A percentile compares a stretch with the other conserved stretches of the same genome.
phyloP scores from a whole-genome alignment of 30 jellyfish, hydroid and myxozoan species.

The Aurelia aurita region DNA sequence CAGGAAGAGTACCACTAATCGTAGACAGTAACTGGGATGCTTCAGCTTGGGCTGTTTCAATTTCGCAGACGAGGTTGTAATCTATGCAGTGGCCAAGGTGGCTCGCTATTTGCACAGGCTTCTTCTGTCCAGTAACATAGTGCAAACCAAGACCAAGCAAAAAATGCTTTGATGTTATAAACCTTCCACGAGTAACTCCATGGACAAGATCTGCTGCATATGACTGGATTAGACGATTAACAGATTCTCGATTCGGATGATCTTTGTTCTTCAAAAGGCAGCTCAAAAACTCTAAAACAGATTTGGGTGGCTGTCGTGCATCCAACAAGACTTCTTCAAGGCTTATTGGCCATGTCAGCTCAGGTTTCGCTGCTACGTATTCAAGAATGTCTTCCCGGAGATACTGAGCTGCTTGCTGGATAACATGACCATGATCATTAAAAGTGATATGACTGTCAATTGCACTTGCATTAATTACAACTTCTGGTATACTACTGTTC shows the following conservation, averaged over 20 bases:
- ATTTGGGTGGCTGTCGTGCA: too few species aligned
- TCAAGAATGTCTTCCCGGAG: conserved; percentile 14
- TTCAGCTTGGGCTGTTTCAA: too few species aligned
- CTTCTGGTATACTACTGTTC: conserved; percentile 21
- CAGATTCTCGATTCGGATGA: conserved; percentile 8
- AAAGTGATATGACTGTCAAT: conserved; percentile 17
- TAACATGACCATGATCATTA: conserved; percentile 22
- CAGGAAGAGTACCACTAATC: neutral
- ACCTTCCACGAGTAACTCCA: conserved; percentile 29
- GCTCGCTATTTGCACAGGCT: too few species aligned
- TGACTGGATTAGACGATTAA: conserved; percentile 5
- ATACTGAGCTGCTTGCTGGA: conserved; percentile 39
- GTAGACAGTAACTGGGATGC: neutral
- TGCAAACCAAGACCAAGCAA: conserved; percentile 25
- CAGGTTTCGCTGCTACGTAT: too few species aligned
- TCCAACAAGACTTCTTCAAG: too few species aligned
- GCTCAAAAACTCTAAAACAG: too few species aligned
- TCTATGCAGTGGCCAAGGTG: too few species aligned
- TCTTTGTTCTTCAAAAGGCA: too few species aligned
- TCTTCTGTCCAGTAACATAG: too few species aligned
- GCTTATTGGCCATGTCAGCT: too few species aligned
- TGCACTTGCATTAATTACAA: conserved; percentile 15
- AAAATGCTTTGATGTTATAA: conserved; percentile 3
- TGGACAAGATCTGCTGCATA: conserved; percentile 16
- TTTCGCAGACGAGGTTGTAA: too few species aligned